phyloP scores from a whole-genome alignment of 2,113 vertebrate species.

The Cyphomyrus discorhynchus region DNA sequence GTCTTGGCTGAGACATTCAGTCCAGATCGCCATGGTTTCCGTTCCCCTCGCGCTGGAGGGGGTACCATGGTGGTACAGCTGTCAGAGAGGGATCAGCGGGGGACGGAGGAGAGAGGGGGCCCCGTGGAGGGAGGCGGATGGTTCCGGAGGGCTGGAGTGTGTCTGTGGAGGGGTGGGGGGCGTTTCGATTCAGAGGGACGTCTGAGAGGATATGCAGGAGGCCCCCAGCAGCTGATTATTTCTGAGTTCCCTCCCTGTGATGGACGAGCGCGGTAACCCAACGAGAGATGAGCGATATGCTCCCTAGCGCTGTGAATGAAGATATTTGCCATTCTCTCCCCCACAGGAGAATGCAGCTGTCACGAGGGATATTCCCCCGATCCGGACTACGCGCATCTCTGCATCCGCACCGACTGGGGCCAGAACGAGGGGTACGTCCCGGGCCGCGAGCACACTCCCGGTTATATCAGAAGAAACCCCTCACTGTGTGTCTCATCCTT shows the following conservation, averaged over 20 bases:
- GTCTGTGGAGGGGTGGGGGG: background rate
- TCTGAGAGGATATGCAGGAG: background rate
- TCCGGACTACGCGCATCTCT: conserved; percentile 81
- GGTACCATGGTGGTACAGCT: background rate
- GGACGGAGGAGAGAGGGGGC: conserved; percentile 17
- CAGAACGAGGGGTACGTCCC: conserved; percentile 89
- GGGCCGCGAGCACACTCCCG: conserved; percentile 9
- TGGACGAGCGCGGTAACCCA: conserved; percentile 25
- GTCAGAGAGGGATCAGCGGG: background rate
- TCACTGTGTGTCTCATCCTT: background rate
- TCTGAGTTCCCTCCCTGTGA: conserved; percentile 18
- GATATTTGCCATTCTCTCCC: conserved; percentile 33
- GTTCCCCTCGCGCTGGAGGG: background rate
- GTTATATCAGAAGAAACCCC: background rate
- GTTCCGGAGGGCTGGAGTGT: background rate
- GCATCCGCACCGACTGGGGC: conserved; percentile 90
- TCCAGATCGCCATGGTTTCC: background rate
- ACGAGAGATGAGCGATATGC: background rate
- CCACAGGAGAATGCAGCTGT: conserved; percentile 91
- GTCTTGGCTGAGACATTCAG: background rate
- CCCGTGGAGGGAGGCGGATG: background rate
- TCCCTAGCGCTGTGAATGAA: conserved; percentile 33
- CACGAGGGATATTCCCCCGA: conserved; percentile 89
- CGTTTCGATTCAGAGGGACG: background rate
- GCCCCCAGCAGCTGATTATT: conserved; percentile 27